These are phyloP conservation scores for Semaprochilodus insignis DNA, from an alignment of 2,797 vertebrate genomes.

Conservation along the genomic window DNA sequence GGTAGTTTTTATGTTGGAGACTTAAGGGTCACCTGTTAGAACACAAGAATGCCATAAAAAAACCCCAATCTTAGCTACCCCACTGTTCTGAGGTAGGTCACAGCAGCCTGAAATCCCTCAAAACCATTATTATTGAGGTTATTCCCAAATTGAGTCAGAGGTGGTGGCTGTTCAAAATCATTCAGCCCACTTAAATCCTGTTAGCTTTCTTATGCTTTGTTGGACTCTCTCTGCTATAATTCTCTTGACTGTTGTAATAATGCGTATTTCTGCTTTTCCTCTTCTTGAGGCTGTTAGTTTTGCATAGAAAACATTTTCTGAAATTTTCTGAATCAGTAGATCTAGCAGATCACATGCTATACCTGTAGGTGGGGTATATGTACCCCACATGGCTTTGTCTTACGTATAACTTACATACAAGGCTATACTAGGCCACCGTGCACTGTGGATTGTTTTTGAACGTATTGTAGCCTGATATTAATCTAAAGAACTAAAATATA, in stretches of 20 bases:
- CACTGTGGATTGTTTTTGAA: background rate
- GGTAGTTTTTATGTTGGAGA: conserved; percentile 1
- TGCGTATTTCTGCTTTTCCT: background rate
- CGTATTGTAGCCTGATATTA: background rate
- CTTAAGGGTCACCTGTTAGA: conserved; percentile 6
- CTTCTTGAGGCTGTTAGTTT: background rate
- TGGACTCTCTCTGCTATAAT: background rate
- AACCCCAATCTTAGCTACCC: background rate
- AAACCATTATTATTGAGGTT: background rate
- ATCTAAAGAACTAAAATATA: too few species aligned
- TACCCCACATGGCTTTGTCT: background rate
- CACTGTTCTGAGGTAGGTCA: background rate
- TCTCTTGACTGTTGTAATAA: background rate
- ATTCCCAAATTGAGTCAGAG: background rate
- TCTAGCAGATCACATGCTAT: conserved; percentile 1
- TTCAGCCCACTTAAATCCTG: background rate
- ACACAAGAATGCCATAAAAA: conserved; percentile 11
- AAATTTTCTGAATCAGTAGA: background rate
- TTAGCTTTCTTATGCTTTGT: background rate
- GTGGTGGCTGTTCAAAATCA: background rate
- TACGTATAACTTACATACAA: background rate
- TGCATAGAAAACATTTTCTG: background rate
- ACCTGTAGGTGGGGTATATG: conserved; percentile 22
- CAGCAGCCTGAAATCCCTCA: background rate
- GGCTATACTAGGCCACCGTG: background rate